Base-by-base conservation (phyloP, 2,113 vertebrate genomes). In the Felis chaus region DNA sequence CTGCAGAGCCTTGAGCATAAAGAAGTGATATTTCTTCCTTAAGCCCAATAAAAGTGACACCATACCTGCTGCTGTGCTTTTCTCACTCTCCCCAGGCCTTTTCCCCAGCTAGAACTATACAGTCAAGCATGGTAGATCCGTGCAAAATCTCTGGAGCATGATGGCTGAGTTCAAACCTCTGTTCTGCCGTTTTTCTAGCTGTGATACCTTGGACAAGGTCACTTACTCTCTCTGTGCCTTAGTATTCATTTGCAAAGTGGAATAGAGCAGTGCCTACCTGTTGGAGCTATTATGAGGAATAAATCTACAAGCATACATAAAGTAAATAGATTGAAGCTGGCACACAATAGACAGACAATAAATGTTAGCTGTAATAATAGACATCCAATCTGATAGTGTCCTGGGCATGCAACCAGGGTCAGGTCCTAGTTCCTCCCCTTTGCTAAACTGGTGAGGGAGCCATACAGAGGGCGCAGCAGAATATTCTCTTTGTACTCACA, bases 171-270 rank as follows among this genome's bases (percentile, higher is more conserved):
- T 93, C 82, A 94, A 74, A 81, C 63, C 19, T 57, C 18, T 83
- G 31, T 36, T 91, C 68, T 97, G 57, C 61, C 15, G 48, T 33
- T 92, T 97, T 91, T 39, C n/a, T 87, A 87, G 45, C 11, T 79
- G 19, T 69, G 21, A 74, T 88, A 74, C 12, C 41, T 61, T 74
- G 7, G 0, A 2, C 36, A 55, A 66, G 23, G 0, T 65, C 48
- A 81, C n/a, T 66, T 73, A 27, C 1, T 25, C 15, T 93, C 89
- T 80, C 45, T 91, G 48, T 63, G 25, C n/a, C 19, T 92, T 25
- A 57, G 66, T 29, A 80, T 69, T 91, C 45, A n/a, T 80, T 79
- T 90, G 27, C 55, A 94, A 96, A 84, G 66, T 80, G 33, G 14
- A 87, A 11, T 80, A 41, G 8, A 80, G n/a, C 27, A 48, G 14